These are phyloP conservation scores for Lepus timidus DNA, from an alignment of 2,113 vertebrate species.

Conservation along the genomic window DNA sequence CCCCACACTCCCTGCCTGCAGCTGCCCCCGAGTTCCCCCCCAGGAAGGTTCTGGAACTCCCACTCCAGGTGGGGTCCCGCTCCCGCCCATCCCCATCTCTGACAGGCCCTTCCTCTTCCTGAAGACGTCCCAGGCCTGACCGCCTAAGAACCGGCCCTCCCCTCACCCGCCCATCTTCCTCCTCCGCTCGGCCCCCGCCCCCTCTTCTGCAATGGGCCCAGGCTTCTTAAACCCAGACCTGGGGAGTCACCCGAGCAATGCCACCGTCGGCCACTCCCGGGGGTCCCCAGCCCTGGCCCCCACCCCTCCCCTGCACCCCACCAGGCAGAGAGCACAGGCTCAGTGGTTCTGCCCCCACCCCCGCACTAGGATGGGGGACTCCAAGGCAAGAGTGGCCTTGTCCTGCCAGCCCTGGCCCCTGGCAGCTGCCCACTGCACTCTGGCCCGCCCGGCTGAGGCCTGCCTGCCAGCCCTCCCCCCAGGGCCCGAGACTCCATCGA, in stretches of 20 bases:
- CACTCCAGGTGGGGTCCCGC: rapidly evolving
- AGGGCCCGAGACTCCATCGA: background rate
- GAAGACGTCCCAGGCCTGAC: background rate
- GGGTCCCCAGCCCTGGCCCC: background rate
- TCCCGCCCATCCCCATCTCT: background rate
- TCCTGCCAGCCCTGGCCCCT: background rate
- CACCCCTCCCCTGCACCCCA: background rate
- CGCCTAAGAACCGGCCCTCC: background rate
- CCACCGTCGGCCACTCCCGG: background rate
- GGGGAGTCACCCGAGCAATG: background rate
- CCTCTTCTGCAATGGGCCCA: background rate
- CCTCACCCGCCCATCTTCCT: rapidly evolving
- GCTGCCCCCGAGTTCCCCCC: background rate
- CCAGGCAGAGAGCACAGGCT: background rate
- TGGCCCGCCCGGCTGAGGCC: background rate
- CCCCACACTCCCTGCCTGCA: background rate
- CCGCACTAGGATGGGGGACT: background rate
- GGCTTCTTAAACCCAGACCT: background rate
- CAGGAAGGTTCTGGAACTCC: background rate
- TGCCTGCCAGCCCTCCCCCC: background rate
- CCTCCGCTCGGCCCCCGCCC: too few species aligned
- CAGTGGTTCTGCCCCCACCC: background rate
- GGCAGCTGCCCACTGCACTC: background rate
- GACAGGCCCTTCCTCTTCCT: background rate
- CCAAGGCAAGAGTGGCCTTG: background rate